These are phyloP conservation scores for Siniperca undulata DNA, from an alignment of 2,797 vertebrate species.

Conservation along the genomic window DNA sequence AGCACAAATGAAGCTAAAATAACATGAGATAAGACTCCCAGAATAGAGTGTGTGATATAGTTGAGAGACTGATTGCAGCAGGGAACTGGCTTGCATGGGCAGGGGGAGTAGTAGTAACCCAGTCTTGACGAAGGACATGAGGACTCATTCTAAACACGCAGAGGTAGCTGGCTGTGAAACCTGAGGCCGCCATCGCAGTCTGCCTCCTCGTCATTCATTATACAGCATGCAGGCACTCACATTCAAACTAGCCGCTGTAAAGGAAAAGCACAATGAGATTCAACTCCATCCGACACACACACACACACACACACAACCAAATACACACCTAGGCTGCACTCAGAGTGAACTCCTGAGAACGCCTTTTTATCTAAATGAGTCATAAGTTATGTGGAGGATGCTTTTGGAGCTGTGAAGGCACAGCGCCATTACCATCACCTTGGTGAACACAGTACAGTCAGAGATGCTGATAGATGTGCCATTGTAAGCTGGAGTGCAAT, in stretches of 20 bases:
- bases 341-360: conserved; percentile 59
- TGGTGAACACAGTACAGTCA: conserved; percentile 34
- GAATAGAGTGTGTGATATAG: conserved; percentile 77
- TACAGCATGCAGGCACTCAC: conserved; percentile 13
- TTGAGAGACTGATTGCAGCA: conserved; percentile 68
- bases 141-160: conserved; percentile 40
- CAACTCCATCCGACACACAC: conserved; percentile 5
- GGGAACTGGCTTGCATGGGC: conserved; percentile 35
- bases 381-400: conserved; percentile 71
- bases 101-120: conserved; percentile 28
- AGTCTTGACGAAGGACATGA: conserved; percentile 14
- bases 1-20: conserved; percentile 73
- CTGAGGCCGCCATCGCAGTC: conserved; percentile 37
- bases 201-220: conserved; percentile 48
- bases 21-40: conserved; percentile 79
- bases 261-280: conserved; percentile 19
- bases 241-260: conserved; percentile 8
- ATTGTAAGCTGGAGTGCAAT: conserved; percentile 32
- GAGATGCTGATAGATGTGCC: conserved; percentile 58
- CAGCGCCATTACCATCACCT: conserved; percentile 54
- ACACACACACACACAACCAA: conserved; percentile 5
- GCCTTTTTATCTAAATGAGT: conserved; percentile 67
- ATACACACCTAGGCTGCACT: conserved; percentile 48
- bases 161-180: conserved; percentile 46
- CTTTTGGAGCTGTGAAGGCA: conserved; percentile 40